Evolutionary conservation across 2,113 vertebrate genomes (phyloP).

Genomic region (Sigmodon hispidus): DNA sequence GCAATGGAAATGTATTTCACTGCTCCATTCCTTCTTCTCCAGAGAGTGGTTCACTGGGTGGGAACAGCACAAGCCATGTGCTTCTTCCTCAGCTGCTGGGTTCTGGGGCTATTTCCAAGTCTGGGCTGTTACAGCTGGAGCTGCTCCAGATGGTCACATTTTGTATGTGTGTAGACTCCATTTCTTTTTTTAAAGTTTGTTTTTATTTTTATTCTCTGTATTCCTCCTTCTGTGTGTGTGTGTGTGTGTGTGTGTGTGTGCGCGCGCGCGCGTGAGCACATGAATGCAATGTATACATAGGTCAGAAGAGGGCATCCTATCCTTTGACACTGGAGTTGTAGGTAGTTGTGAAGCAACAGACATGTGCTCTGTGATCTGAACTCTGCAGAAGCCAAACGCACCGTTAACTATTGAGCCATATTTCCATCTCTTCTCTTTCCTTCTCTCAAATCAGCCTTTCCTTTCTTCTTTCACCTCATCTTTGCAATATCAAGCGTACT

Average conservation of each 20-base stretch:
- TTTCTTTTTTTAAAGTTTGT: neutral
- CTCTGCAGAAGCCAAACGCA: neutral
- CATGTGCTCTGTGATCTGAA: neutral
- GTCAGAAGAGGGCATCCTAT: neutral
- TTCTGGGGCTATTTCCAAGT: neutral
- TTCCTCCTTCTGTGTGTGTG: neutral
- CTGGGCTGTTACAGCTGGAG: neutral
- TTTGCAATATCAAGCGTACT: neutral
- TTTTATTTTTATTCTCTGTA: neutral
- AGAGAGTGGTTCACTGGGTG: neutral
- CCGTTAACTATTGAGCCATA: neutral
- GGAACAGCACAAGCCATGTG: neutral
- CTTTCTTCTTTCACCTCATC: neutral
- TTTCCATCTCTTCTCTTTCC: neutral
- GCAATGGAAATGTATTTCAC: neutral
- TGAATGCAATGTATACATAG: neutral
- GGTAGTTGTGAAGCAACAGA: neutral
- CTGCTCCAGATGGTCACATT: neutral
- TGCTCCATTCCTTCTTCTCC: neutral
- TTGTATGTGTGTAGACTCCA: neutral
- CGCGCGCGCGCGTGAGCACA: neutral
- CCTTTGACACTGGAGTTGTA: neutral
- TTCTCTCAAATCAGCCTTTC: neutral
- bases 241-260: neutral
- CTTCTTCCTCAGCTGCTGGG: neutral